A percentile compares a stretch with the other conserved stretches of the same genome.
Evolutionary conservation across 2,888 invertebrate genomes (phyloP).

Genomic region (Fragum whitleyi): DNA sequence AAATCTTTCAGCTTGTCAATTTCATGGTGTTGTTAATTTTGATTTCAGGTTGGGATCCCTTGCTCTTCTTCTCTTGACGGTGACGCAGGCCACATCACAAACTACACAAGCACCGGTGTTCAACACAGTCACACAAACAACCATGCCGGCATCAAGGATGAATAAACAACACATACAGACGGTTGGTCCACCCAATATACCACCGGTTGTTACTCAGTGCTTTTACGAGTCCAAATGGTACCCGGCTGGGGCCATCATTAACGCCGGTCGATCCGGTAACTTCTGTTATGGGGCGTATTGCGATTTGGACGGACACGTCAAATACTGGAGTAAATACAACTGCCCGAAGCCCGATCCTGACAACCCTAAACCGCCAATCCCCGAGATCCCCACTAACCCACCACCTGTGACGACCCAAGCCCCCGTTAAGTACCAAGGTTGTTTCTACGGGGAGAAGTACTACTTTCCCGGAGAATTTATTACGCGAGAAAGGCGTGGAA

Average conservation of each 20-base stretch:
- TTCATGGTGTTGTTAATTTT: too few relatives aligned
- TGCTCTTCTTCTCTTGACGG: background rate
- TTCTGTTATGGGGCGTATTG: slow-evolving; percentile 62
- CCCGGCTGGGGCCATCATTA: slow-evolving; percentile 48
- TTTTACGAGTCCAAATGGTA: slow-evolving; percentile 53
- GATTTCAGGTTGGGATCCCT: background rate
- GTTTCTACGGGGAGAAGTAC: slow-evolving; percentile 45
- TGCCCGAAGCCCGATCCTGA: slow-evolving; percentile 37
- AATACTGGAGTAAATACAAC: slow-evolving; percentile 56
- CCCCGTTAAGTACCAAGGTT: slow-evolving; percentile 20
- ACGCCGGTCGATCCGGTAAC: slow-evolving; percentile 39
- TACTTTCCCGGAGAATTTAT: slow-evolving; percentile 59
- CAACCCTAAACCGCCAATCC: slow-evolving; percentile 38
- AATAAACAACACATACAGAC: background rate
- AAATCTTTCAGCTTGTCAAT: too few relatives aligned
- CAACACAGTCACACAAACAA: slow-evolving; percentile 38
- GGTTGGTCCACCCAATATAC: background rate
- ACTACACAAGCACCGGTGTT: background rate
- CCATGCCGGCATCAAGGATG: slow-evolving; percentile 14
- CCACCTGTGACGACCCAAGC: background rate
- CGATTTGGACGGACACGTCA: slow-evolving; percentile 39
- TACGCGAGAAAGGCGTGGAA: slow-evolving; percentile 28
- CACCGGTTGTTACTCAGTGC: slow-evolving; percentile 44
- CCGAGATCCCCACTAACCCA: slow-evolving; percentile 13
- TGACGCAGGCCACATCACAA: background rate